Conservation (phyloP, 2,113 vertebrate species). For the Crotophaga sulcirostris region DNA sequence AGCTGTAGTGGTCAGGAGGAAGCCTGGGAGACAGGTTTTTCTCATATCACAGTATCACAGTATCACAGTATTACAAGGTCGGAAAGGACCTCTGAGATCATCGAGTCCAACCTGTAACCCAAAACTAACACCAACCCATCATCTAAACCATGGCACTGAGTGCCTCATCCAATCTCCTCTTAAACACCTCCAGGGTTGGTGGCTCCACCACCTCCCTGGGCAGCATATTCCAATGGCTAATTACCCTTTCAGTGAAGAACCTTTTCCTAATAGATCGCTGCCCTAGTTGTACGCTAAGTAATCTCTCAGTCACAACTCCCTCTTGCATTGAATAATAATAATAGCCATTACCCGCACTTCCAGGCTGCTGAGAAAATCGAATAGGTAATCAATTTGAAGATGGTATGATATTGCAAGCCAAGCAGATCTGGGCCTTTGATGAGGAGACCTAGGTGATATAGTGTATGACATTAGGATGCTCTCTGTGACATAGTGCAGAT, state of each 20-base stretch:
- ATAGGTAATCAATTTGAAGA: slow-evolving; percentile 18
- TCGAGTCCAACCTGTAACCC: too few species aligned
- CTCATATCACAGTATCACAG: too few species aligned
- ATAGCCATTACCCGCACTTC: neutral
- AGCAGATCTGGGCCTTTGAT: neutral
- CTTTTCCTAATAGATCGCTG: too few species aligned
- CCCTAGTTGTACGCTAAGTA: neutral
- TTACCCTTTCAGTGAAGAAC: too few species aligned
- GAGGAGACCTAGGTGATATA: neutral
- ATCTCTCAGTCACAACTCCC: neutral
- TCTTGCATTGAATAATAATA: slow-evolving; percentile 1
- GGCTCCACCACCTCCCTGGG: too few species aligned
- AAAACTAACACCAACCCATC: too few species aligned
- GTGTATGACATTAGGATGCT: neutral
- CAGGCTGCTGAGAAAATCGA: slow-evolving; percentile 15
- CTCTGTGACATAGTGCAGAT: neutral
- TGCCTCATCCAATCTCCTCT: too few species aligned
- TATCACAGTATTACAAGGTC: too few species aligned
- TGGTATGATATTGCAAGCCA: neutral
- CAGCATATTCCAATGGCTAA: too few species aligned
- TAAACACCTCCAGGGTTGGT: too few species aligned
- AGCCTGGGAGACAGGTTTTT: neutral
- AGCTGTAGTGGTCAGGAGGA: neutral
- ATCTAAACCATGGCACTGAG: too few species aligned
- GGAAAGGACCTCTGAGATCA: too few species aligned